Conservation (phyloP, 1,140 invertebrate species). For the Hypothenemus hampei region DNA sequence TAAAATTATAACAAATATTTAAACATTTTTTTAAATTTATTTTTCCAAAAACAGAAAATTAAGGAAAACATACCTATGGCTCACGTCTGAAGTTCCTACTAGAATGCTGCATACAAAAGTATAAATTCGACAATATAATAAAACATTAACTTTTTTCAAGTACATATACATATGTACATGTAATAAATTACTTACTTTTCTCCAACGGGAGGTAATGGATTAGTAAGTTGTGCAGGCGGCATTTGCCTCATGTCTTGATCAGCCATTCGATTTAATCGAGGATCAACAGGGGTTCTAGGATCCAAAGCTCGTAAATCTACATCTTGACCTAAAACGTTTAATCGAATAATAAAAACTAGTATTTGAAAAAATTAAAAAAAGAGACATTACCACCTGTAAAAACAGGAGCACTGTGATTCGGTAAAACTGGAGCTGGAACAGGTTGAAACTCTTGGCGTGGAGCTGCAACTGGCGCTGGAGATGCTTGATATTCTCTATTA, state of each 20-base stretch:
- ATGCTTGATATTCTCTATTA: constrained; percentile 37
- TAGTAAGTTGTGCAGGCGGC: constrained; percentile 47
- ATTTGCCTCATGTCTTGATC: constrained; percentile 61
- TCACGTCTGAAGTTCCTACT: too few species aligned
- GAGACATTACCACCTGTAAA: constrained; percentile 37
- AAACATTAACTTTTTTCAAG: too few species aligned
- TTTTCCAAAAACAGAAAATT: too few species aligned
- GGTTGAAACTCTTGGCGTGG: constrained; percentile 39
- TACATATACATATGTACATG: neutral
- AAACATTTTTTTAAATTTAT: too few species aligned
- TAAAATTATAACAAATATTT: constrained; percentile 38
- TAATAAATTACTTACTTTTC: constrained; percentile 32
- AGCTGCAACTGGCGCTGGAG: constrained; percentile 35
- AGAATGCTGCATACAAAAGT: too few species aligned
- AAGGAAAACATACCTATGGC: too few species aligned
- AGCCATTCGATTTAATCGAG: constrained; percentile 42
- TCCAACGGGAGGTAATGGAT: constrained; percentile 53
- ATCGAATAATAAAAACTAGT: neutral
- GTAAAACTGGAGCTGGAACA: constrained; percentile 32
- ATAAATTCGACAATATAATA: too few species aligned
- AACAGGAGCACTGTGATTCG: constrained; percentile 32
- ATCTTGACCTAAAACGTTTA: constrained; percentile 48
- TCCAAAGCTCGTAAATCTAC: constrained; percentile 57
- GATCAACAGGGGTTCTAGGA: constrained; percentile 46
- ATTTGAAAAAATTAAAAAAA: neutral